Percentiles rank a stretch among this genome's conserved stretches.
phyloP scores from a whole-genome alignment of 2,113 vertebrate genomes.

The Cyanoliseus patagonus region DNA sequence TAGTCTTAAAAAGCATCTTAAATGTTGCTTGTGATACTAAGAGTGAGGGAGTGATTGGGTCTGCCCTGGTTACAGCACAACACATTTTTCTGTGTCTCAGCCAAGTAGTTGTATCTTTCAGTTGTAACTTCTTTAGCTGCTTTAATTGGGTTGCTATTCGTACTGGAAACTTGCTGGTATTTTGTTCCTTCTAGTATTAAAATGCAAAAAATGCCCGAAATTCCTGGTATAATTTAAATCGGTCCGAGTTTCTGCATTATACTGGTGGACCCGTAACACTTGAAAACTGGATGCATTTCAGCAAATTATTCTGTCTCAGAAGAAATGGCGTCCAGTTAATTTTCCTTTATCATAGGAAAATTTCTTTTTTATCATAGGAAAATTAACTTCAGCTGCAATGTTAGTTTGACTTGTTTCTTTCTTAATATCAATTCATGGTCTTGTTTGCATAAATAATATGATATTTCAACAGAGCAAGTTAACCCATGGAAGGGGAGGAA shows the following conservation, averaged over 20 bases:
- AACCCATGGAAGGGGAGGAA: neutral
- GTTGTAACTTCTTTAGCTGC: neutral
- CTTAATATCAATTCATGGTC: neutral
- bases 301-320: neutral
- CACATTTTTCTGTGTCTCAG: neutral
- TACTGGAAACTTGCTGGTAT: neutral
- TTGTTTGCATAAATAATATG: neutral
- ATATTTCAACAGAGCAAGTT: neutral
- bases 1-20: neutral
- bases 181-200: neutral
- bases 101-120: neutral
- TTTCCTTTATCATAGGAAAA: neutral
- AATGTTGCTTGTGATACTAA: neutral
- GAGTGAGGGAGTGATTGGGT: neutral
- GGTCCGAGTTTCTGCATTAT: neutral
- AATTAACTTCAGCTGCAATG: neutral
- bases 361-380: neutral
- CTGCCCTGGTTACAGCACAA: neutral
- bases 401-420: neutral
- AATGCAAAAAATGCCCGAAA: neutral
- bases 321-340: neutral
- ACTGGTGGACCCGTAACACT: neutral
- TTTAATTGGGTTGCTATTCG: neutral
- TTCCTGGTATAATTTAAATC: neutral
- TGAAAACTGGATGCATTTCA: neutral